Evolutionary conservation across 2,113 vertebrate genomes (phyloP).

Genomic region (Nesogale talazaci): DNA sequence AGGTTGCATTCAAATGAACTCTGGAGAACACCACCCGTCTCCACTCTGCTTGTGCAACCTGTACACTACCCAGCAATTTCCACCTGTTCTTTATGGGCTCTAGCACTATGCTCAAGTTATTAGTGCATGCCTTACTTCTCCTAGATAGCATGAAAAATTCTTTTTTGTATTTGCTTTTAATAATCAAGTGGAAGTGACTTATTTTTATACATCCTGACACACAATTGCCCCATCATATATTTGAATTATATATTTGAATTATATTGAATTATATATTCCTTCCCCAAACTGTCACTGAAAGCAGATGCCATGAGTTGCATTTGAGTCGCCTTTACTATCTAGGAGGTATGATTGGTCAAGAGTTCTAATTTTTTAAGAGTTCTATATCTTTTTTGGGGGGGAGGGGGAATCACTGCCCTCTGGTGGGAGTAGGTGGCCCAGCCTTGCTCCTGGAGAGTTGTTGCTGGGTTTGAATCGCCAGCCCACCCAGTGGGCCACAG

Average conservation of each 20-base stretch:
- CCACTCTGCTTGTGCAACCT: not conserved
- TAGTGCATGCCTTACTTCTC: not conserved
- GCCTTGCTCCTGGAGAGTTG: too few species aligned
- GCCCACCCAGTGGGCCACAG: too few species aligned
- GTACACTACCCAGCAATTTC: not conserved
- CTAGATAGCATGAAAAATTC: constrained; percentile 21
- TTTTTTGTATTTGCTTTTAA: constrained; percentile 9
- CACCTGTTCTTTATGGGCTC: not conserved
- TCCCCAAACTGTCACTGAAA: not conserved
- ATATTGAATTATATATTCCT: too few species aligned
- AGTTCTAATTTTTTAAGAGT: not conserved
- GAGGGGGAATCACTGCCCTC: too few species aligned
- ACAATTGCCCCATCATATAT: not conserved
- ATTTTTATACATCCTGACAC: not conserved
- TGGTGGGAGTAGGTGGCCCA: too few species aligned
- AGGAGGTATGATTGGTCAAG: not conserved
- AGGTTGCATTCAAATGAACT: not conserved
- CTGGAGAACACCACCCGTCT: not conserved
- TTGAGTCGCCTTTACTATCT: not conserved
- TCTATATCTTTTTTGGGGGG: too few species aligned
- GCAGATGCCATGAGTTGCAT: not conserved
- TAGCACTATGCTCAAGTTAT: not conserved
- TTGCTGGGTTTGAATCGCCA: too few species aligned
- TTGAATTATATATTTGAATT: not conserved
- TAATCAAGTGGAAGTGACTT: not conserved